These are phyloP conservation scores for Cydia pomonella DNA, from an alignment of 1,140 invertebrate genomes.

Conservation along the genomic window DNA sequence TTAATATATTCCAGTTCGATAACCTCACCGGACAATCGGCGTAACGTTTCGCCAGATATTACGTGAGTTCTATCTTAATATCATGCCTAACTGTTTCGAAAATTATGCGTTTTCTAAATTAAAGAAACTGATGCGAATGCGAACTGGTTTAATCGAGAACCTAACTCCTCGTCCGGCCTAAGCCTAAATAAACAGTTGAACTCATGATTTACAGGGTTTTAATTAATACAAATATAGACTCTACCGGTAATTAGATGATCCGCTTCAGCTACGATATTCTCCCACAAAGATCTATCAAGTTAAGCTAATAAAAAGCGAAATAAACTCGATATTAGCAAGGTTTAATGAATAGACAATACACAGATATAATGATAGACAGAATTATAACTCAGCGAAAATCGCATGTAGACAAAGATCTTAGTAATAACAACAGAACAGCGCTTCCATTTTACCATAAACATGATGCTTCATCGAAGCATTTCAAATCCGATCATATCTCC, in stretches of 20 bases:
- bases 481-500: constrained; percentile 27
- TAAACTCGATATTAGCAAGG: not conserved
- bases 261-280: not conserved
- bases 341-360: constrained; percentile 2
- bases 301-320: not conserved
- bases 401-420: constrained; percentile 5
- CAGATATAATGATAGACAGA: no score
- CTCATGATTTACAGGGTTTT: not conserved
- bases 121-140: not conserved
- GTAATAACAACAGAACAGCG: not conserved
- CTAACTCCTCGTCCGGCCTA: no score
- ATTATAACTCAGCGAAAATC: not conserved
- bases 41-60: constrained; percentile 14
- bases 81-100: not conserved
- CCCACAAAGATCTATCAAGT: not conserved
- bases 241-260: not conserved
- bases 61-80: constrained; percentile 25
- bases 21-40: constrained; percentile 23
- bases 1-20: constrained; percentile 32
- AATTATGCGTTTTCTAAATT: constrained; percentile 11
- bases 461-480: constrained; percentile 29
- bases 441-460: constrained; percentile 11
- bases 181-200: no score
- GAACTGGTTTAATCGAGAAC: no score
- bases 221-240: not conserved